These are phyloP conservation scores for Apis laboriosa DNA, from an alignment of 1,140 invertebrate genomes.

Conservation along the genomic window DNA sequence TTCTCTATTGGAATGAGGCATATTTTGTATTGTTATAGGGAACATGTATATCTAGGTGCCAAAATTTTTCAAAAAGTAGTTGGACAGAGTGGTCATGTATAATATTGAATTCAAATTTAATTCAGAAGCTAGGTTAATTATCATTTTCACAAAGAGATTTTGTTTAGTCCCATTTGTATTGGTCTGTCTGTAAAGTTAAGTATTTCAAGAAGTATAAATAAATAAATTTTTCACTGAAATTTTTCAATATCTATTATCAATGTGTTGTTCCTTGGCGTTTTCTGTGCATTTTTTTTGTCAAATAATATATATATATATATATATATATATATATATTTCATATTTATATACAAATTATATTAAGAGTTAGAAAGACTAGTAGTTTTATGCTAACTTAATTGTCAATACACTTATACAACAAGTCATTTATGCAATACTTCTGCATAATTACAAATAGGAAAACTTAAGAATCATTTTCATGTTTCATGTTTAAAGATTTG, in stretches of 20 bases:
- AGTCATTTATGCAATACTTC: constrained; percentile 25
- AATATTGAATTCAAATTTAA: constrained; percentile 56
- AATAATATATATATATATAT: constrained; percentile 9
- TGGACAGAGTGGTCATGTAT: constrained; percentile 59
- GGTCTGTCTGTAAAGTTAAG: constrained; percentile 60
- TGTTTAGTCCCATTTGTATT: constrained; percentile 66
- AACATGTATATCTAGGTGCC: constrained; percentile 62
- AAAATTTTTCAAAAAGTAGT: constrained; percentile 67
- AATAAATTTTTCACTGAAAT: constrained; percentile 49
- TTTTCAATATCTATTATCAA: constrained; percentile 26
- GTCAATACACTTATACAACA: constrained; percentile 38
- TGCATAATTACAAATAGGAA: constrained; percentile 39
- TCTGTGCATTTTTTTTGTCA: constrained; percentile 42
- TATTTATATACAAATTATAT: constrained; percentile 47
- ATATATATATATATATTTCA: background rate
- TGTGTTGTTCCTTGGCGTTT: constrained; percentile 32
- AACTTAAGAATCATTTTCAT: constrained; percentile 44
- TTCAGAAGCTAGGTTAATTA: constrained; percentile 49
- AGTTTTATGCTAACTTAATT: constrained; percentile 53
- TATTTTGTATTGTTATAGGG: constrained; percentile 21
- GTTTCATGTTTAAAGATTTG: constrained; percentile 26
- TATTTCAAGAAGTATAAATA: constrained; percentile 50
- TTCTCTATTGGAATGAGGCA: constrained; percentile 36
- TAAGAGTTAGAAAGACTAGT: constrained; percentile 58
- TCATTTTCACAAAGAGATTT: constrained; percentile 51